A percentile compares a stretch with the other conserved stretches of the same genome.
Evolutionary conservation across 2,797 vertebrate genomes (phyloP).

Genomic region (Capromys pilorides): DNA sequence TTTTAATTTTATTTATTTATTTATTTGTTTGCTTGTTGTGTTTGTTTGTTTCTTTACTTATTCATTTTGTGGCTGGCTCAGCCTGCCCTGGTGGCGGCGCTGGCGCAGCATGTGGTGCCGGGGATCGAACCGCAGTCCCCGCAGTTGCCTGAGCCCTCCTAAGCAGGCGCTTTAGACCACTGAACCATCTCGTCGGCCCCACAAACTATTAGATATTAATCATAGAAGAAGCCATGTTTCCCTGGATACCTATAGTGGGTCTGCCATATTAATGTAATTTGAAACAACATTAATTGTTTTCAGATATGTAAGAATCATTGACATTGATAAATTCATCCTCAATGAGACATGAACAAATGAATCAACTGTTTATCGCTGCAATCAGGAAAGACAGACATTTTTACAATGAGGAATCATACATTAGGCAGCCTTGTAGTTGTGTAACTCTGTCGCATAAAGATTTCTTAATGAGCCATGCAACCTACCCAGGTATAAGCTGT

Average conservation of each 20-base stretch:
- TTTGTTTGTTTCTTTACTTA: no score
- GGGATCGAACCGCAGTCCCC: no score
- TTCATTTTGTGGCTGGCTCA: no score
- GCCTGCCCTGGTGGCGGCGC: no score
- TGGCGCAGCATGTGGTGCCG: no score
- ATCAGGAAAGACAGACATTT: conserved; percentile 67
- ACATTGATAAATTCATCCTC: conserved; percentile 75
- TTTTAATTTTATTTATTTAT: no score
- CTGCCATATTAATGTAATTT: conserved; percentile 73
- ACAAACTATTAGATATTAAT: no score
- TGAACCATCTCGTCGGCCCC: no score
- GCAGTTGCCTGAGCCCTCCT: no score
- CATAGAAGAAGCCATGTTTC: conserved; percentile 73
- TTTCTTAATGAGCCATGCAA: conserved; percentile 63
- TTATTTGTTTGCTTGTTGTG: no score
- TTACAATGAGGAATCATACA: conserved; percentile 53
- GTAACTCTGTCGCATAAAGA: neutral
- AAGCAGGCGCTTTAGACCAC: no score
- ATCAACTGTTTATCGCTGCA: conserved; percentile 49
- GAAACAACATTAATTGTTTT: conserved; percentile 80
- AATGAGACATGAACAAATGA: conserved; percentile 74
- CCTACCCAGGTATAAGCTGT: neutral
- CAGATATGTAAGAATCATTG: conserved; percentile 74
- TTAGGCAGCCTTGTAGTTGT: conserved; percentile 47
- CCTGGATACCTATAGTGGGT: conserved; percentile 74